Evolutionary conservation across 1,140 invertebrate genomes (phyloP).

Genomic region (Drosophila varians): DNA sequence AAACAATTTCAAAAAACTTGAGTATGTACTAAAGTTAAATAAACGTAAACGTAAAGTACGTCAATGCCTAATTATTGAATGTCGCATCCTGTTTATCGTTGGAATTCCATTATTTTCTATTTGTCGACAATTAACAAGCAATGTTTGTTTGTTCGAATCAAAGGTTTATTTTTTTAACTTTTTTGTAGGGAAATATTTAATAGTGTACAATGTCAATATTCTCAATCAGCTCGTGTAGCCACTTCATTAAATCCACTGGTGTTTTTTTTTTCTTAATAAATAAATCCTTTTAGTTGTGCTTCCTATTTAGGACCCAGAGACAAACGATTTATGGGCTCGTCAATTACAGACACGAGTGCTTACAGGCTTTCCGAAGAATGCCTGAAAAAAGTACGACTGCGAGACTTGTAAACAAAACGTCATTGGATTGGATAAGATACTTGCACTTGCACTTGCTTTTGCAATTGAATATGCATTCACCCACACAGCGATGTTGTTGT

Average conservation of each 20-base stretch:
- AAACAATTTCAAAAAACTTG: neutral
- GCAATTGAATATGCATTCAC: neutral
- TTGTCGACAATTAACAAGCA: conserved; percentile 40
- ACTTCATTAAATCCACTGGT: neutral
- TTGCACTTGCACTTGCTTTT: conserved; percentile 8
- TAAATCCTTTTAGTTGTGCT: neutral
- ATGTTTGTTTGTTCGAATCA: conserved; percentile 8
- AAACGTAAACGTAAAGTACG: conserved; percentile 44
- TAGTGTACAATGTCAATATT: conserved; percentile 23
- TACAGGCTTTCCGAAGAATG: conserved; percentile 28
- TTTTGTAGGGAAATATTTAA: conserved; percentile 44
- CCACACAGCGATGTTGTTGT: conserved; percentile 18
- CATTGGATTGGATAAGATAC: conserved; percentile 42
- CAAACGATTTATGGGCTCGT: conserved; percentile 9
- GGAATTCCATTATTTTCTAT: conserved; percentile 53
- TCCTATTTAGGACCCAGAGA: neutral
- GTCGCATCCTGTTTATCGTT: conserved; percentile 58
- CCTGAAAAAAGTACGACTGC: neutral
- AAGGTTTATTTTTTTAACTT: conserved; percentile 9
- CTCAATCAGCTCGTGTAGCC: conserved; percentile 12
- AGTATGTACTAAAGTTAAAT: neutral
- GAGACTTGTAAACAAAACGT: conserved; percentile 69
- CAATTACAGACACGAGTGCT: conserved; percentile 14
- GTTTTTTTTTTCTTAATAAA: no score
- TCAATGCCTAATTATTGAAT: conserved; percentile 63